Evolutionary conservation across 2,888 invertebrate species (phyloP).

Genomic region (Hirtodrosophila alboralis): DNA sequence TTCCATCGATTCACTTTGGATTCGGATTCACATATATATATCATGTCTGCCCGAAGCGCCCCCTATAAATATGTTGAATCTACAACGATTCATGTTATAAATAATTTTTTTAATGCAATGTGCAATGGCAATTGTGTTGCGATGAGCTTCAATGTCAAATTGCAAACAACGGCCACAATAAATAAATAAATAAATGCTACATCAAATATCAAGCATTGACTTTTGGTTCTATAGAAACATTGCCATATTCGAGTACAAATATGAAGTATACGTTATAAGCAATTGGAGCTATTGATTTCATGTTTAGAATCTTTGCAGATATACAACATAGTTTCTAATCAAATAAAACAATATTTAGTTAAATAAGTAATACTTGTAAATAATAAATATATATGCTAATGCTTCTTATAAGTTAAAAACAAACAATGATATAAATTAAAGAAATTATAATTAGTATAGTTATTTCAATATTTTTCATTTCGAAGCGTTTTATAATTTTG

Average conservation of each 20-base stretch:
- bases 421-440: too few species aligned
- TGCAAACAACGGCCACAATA: slow-evolving; percentile 32
- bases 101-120: slow-evolving; percentile 14
- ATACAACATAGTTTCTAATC: too few species aligned
- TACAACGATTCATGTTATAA: too few species aligned
- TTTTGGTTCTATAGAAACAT: slow-evolving; percentile 12
- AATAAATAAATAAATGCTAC: too few species aligned
- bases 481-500: too few species aligned
- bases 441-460: too few species aligned
- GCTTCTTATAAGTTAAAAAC: too few species aligned
- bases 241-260: slow-evolving; percentile 8
- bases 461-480: too few species aligned
- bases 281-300: slow-evolving; percentile 7
- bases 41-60: slow-evolving; percentile 6
- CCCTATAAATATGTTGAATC: slow-evolving; percentile 12
- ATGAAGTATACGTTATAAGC: slow-evolving; percentile 32
- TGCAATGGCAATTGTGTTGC: slow-evolving; percentile 25
- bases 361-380: too few species aligned
- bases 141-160: slow-evolving; percentile 65
- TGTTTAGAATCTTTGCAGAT: too few species aligned
- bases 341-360: too few species aligned
- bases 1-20: background rate
- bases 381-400: too few species aligned
- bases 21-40: background rate
- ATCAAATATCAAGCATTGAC: slow-evolving; percentile 50